Base-by-base conservation (phyloP, 1,140 invertebrate genomes). In the Cydia strobilella region DNA sequence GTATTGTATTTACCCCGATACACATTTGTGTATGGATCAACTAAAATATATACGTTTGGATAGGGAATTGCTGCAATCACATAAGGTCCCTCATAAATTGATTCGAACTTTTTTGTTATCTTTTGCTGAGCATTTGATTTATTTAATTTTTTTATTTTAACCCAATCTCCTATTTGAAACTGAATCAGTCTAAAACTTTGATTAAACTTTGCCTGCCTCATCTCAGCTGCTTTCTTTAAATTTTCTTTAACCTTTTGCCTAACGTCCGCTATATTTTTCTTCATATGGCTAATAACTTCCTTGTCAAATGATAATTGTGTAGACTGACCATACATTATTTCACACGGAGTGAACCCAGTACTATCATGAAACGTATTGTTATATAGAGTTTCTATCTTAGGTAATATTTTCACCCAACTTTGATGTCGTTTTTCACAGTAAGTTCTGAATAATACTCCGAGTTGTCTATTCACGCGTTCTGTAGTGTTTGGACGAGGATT, bases 331-430 rank as follows among this genome's bases (percentile, higher is more conserved):
- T 79, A 87, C 15, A 91, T 42, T 1, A 93, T 74, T 73, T 90
- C 82, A 65, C 72, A 83, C 0, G 93, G 91, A 0, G 82, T 82
- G 69, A 73, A 86, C 0, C 84, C 80, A 0, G 86, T 93, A 15
- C 79, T 83, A 15, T 75, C 65, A 76, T 93, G 90, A 13, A 78
- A 76, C 7, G 86, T 80, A 6, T 82, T 81, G 77, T 93, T 93
- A 48, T 90, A 85, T 1, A 84, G 75, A 7, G 76, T 69, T 75
- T 87, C 82, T 2, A 87, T 80, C 10, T 76, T 74, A 6, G 31
- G 15, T 9, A 87, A 31, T 9, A 77, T 54, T 0, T 48, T 13
- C 10, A 69, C 77, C 82, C 84, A 86, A 9, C 69, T 39, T 0
- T 77, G 65, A 73, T 86, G 86, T 18, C 54, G 63, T 2, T 76